phyloP scores from a whole-genome alignment of 2,797 vertebrate species.

The Malurus leucopterus region DNA sequence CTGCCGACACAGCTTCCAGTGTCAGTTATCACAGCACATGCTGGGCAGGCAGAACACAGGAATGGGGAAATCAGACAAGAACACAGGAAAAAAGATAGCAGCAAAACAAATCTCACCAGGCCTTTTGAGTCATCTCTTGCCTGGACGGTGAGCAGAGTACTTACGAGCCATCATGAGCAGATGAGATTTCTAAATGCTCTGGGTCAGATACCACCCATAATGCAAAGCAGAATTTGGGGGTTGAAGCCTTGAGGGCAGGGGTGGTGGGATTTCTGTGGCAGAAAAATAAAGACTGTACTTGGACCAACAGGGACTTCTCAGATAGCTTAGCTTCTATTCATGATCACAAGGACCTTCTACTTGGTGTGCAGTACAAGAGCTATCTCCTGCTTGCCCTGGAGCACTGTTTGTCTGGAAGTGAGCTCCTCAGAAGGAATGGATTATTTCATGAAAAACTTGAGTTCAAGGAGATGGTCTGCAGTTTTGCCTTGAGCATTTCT shows the following conservation, averaged over 20 bases:
- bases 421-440: neutral
- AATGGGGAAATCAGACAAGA: neutral
- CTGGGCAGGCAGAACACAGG: constrained; percentile 16
- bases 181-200: neutral
- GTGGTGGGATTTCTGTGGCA: neutral
- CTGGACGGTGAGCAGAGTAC: neutral
- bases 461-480: neutral
- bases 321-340: neutral
- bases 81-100: neutral
- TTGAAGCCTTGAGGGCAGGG: neutral
- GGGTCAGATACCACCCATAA: neutral
- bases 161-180: accelerated
- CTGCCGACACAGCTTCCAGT: neutral
- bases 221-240: neutral
- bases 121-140: neutral
- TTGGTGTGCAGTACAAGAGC: neutral
- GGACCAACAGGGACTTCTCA: neutral
- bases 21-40: neutral
- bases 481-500: neutral
- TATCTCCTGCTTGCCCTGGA: neutral
- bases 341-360: neutral
- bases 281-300: neutral
- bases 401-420: neutral
- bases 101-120: neutral
- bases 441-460: neutral